Conservation (phyloP, 2,797 vertebrate species). For the Melanotaenia boesemani region DNA sequence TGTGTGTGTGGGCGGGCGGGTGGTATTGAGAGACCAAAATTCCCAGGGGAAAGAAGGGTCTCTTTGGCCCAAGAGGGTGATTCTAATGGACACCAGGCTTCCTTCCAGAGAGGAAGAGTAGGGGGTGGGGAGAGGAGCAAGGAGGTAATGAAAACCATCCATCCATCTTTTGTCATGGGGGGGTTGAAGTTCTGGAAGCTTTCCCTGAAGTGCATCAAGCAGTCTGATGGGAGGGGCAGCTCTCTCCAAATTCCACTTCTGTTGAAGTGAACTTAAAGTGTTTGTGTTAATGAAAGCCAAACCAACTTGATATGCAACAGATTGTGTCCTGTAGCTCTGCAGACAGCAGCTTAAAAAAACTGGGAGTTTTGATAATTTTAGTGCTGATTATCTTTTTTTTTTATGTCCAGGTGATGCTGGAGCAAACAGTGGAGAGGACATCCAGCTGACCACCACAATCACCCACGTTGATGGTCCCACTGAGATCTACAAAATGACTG, state of each 20-base stretch:
- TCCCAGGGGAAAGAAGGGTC: conserved; percentile 67
- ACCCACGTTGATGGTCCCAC: conserved; percentile 93
- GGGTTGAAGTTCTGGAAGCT: conserved; percentile 54
- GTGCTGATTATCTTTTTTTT: background rate
- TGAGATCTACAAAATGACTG: conserved; percentile 93
- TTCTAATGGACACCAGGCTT: conserved; percentile 78
- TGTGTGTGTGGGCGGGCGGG: too few species aligned
- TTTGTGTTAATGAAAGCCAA: conserved; percentile 25
- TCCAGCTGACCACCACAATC: conserved; percentile 96
- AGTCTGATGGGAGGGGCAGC: conserved; percentile 19
- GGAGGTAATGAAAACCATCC: conserved; percentile 78
- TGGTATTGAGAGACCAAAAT: too few species aligned
- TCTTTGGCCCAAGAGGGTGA: conserved; percentile 64
- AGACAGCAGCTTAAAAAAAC: background rate
- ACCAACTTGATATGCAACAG: conserved; percentile 1
- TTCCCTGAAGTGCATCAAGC: conserved; percentile 54
- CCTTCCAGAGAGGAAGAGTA: conserved; percentile 59
- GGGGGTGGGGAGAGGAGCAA: conserved; percentile 15
- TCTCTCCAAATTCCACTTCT: conserved; percentile 43
- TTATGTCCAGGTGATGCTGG: conserved; percentile 85
- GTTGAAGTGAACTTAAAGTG: conserved; percentile 16
- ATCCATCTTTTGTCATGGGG: conserved; percentile 64
- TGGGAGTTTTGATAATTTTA: background rate
- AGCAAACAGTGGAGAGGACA: conserved; percentile 90
- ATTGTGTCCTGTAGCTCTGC: background rate